Percentiles rank a stretch among this genome's conserved stretches.
These are phyloP conservation scores for Geotrypetes seraphini DNA, from an alignment of 2,797 vertebrate species.

Conservation along the genomic window DNA sequence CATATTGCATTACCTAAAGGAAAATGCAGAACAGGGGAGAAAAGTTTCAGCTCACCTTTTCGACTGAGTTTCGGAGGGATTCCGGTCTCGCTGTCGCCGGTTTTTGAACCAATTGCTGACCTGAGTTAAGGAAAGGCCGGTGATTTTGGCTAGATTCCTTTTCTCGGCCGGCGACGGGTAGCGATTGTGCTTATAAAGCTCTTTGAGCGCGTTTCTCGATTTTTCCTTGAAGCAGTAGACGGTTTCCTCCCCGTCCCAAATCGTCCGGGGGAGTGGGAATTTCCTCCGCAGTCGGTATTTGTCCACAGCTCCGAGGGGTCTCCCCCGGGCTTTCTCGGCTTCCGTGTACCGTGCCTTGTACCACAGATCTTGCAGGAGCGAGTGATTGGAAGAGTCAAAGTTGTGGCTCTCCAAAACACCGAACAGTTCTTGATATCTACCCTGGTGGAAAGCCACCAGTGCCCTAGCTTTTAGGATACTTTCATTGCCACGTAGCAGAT, in stretches of 20 bases:
- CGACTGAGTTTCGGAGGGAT: constrained; percentile 89
- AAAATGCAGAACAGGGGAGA: constrained; percentile 25
- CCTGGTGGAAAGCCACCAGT: constrained; percentile 93
- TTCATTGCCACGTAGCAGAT: constrained; percentile 93
- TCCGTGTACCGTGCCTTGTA: constrained; percentile 95
- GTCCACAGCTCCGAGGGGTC: constrained; percentile 94
- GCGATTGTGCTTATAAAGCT: constrained; percentile 91
- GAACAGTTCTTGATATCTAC: constrained; percentile 91
- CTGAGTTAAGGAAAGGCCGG: constrained; percentile 93
- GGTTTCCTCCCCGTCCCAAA: constrained; percentile 98
- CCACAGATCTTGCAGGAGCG: constrained; percentile 93
- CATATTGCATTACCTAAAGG: constrained; percentile 32
- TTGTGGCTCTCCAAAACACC: constrained; percentile 94
- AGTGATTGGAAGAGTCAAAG: constrained; percentile 88
- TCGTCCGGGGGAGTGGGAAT: constrained; percentile 92
- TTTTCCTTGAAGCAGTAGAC: constrained; percentile 98
- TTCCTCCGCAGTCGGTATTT: constrained; percentile 95
- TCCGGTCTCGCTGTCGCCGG: constrained; percentile 90
- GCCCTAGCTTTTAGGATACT: constrained; percentile 96
- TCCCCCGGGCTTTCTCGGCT: constrained; percentile 91
- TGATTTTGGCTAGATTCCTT: constrained; percentile 91
- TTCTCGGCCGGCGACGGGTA: constrained; percentile 95
- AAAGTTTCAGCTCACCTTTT: constrained; percentile 75
- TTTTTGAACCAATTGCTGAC: constrained; percentile 99
- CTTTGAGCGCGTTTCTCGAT: constrained; percentile 94